Evolutionary conservation across 2,888 invertebrate species (phyloP), one percentile per base, ranked within the genome.

Genomic region (Noctua janthe): DNA sequence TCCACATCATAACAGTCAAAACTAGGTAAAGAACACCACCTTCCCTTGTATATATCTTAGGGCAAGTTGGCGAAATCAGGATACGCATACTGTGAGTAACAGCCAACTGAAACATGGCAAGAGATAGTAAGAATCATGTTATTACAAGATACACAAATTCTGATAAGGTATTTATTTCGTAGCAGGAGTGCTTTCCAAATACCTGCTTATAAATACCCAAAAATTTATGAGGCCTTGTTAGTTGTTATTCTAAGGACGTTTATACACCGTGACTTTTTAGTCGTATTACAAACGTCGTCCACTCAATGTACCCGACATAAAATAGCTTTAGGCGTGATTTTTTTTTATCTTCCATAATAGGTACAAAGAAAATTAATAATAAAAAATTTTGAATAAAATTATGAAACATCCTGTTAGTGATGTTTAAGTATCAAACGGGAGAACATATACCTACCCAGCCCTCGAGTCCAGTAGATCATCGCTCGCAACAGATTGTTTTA

Each of bases 61-160:
- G 20, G 71, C 94, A 94, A 6, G 78, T 47, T 49, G 93, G 93
- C 74, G 73, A 78, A n/a, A 77, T 56, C 74, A 83, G 15, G 76
- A 90, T 89, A 17, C 85, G 59, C 39, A 62, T 76, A 51, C 86
- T 88, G 54, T 89, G 88, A 6, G 81, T 82, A 49, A 90, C 80
- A 54, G 88, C 84, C 3, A 92, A 81, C 94, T 93, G 84, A 74
- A 91, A 91, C 81, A 74, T 15, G 20, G 3, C 11, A 73, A 56
- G n/a, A 70, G n/a, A 23, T 17, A 35, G 29, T 13, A 20, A 77
- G 0, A 17, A 8, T 7, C 6, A 66, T 23, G 4, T 39, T 5
- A 4, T 56, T 23, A 54, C 4, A 1, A 43, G 6, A 15, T 23
- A 29, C n/a, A 49, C 8, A 51, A 39, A 39, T 51, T 70, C 4